These are phyloP conservation scores for Diplolepis rosae DNA, from an alignment of 2,888 invertebrate genomes.

Conservation along the genomic window DNA sequence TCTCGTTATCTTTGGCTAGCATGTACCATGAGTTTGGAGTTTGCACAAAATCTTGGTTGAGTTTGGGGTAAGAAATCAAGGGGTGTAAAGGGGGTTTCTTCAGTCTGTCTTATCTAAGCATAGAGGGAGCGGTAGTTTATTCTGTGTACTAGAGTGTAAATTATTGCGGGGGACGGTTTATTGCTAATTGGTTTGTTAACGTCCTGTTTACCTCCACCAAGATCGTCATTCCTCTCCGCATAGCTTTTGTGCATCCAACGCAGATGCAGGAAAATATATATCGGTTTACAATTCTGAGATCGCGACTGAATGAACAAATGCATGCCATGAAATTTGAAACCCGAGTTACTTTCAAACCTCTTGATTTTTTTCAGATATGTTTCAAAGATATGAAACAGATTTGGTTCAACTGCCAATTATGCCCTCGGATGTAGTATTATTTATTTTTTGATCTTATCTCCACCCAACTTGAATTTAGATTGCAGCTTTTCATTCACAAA, in stretches of 20 bases:
- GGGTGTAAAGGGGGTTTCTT: background rate
- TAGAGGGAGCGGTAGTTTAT: background rate
- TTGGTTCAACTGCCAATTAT: background rate
- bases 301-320: conserved; percentile 14
- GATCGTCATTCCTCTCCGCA: conserved; percentile 32
- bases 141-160: conserved; percentile 54
- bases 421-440: background rate
- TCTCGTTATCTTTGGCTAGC: conserved; percentile 43
- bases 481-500: background rate
- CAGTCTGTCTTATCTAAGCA: background rate
- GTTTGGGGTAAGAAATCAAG: background rate
- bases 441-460: background rate
- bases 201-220: conserved; percentile 58
- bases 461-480: background rate
- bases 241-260: background rate
- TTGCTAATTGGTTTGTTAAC: conserved; percentile 71
- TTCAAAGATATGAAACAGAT: conserved; percentile 7
- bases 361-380: background rate
- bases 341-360: conserved; percentile 6
- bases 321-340: conserved; percentile 17
- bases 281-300: conserved; percentile 6
- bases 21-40: background rate
- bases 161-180: conserved; percentile 63
- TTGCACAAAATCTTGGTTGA: background rate
- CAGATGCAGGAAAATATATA: conserved; percentile 8